Evolutionary conservation across 2,888 invertebrate genomes (phyloP).

Genomic region (Lasius fuliginosus): DNA sequence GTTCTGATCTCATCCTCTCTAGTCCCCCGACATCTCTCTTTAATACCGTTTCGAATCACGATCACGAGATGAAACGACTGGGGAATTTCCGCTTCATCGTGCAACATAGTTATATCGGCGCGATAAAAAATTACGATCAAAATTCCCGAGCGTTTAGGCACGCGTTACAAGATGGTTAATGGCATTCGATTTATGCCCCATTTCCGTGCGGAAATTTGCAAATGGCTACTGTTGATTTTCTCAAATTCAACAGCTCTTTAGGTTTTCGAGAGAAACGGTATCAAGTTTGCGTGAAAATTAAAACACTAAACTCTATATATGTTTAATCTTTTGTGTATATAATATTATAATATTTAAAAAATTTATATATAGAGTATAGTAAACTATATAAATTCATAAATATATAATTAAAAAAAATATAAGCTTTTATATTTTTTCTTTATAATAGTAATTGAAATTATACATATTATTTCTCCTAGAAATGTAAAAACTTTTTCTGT

Average conservation of each 20-base stretch:
- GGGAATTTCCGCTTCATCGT: constrained; percentile 9
- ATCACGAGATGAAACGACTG: background rate
- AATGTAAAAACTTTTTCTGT: background rate
- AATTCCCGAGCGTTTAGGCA: background rate
- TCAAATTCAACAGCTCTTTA: background rate
- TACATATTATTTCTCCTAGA: background rate
- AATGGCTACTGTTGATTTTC: background rate
- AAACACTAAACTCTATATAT: background rate
- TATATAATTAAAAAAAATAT: background rate
- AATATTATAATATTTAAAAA: background rate
- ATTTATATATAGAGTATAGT: background rate
- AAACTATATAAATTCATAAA: background rate
- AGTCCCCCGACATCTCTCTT: background rate
- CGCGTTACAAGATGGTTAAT: constrained; percentile 7
- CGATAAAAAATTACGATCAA: constrained; percentile 29
- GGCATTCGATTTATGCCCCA: background rate
- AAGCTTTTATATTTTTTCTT: background rate
- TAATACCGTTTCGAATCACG: background rate
- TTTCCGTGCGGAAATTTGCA: background rate
- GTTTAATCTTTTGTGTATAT: background rate
- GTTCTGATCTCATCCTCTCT: background rate
- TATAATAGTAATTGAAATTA: background rate
- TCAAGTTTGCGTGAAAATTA: background rate
- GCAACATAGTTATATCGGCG: background rate
- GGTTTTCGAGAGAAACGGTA: background rate